Conservation (phyloP, 2,797 vertebrate genomes). For the Poeciliopsis presidionis region DNA sequence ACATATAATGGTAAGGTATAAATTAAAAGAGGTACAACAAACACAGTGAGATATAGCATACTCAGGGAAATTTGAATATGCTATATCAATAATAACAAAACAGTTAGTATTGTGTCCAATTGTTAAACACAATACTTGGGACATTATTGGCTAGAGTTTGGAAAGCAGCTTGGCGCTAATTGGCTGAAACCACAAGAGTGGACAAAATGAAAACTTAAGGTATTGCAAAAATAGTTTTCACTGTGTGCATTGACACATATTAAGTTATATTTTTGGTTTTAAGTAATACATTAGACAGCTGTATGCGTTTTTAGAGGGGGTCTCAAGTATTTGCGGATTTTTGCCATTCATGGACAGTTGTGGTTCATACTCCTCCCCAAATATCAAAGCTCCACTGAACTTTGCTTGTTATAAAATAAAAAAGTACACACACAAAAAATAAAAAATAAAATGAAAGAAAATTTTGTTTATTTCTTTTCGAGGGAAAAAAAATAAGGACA, state of each 20-base stretch:
- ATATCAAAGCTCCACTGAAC: no score
- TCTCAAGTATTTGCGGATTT: neutral
- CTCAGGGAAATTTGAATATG: conserved; percentile 27
- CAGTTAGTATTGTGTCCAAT: no score
- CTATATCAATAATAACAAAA: neutral
- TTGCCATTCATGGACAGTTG: neutral
- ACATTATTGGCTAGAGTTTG: neutral
- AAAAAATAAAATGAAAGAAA: no score
- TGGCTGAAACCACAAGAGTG: neutral
- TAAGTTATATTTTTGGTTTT: neutral
- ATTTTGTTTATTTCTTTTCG: no score
- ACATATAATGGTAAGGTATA: conserved; percentile 67
- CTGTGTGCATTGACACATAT: neutral
- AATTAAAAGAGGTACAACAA: conserved; percentile 54
- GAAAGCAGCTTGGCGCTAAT: neutral
- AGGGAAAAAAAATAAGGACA: neutral
- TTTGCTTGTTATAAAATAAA: no score
- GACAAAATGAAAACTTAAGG: neutral
- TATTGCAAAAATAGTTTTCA: neutral
- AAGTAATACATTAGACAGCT: neutral
- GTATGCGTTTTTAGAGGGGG: neutral
- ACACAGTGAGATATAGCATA: conserved; percentile 62
- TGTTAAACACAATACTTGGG: neutral
- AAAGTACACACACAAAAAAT: neutral
- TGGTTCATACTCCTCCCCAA: neutral